phyloP scores from a whole-genome alignment of 37 sponge, comb jelly and placozoan species.

The Amphimedon queenslandica region DNA sequence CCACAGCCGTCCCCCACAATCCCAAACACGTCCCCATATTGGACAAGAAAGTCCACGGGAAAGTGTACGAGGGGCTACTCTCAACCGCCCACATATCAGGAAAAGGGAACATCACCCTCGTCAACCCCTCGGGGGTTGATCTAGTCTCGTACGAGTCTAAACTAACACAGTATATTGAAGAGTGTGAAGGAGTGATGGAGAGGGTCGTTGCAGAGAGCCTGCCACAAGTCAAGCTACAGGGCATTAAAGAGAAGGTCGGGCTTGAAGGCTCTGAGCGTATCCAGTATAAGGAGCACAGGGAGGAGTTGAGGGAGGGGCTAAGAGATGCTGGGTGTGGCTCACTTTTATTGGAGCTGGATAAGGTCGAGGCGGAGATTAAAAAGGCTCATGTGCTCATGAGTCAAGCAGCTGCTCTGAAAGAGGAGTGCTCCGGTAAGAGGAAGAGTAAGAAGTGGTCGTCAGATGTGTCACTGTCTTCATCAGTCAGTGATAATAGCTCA shows the following conservation, averaged over 20 bases:
- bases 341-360: not conserved
- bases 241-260: not conserved
- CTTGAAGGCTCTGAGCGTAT: conserved; percentile 18
- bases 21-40: conserved; percentile 50
- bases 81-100: conserved; percentile 42
- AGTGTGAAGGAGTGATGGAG: not conserved
- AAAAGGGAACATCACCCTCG: conserved; percentile 27
- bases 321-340: conserved; percentile 12
- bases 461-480: too few species aligned
- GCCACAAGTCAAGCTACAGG: conserved; percentile 7
- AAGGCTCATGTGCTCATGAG: conserved; percentile 21
- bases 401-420: conserved; percentile 8
- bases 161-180: not conserved
- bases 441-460: too few species aligned
- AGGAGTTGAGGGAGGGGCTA: conserved; percentile 10
- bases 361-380: conserved; percentile 38
- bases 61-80: conserved; percentile 31
- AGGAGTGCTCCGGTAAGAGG: too few species aligned
- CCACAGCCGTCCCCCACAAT: conserved; percentile 49
- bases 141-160: not conserved
- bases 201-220: not conserved
- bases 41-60: conserved; percentile 45
- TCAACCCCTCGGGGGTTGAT: conserved; percentile 31
- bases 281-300: conserved; percentile 31
- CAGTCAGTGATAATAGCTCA: too few species aligned